Evolutionary conservation across 2,888 invertebrate species (phyloP).

Genomic region (Priocnemis perturbator): DNA sequence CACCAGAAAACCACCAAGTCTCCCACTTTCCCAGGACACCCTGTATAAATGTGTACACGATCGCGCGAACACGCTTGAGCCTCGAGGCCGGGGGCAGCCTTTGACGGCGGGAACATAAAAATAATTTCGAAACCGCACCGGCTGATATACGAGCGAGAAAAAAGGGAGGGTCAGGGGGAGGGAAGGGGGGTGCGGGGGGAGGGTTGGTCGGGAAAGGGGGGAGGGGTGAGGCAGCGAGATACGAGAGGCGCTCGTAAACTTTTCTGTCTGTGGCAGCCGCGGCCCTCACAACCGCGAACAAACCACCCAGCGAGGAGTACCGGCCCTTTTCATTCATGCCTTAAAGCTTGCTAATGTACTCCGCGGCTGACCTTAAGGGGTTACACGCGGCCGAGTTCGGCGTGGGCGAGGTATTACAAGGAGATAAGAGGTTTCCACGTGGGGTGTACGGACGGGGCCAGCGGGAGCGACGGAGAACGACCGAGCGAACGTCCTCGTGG

Average conservation of each 20-base stretch:
- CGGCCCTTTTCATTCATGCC: constrained; percentile 63
- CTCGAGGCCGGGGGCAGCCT: constrained; percentile 37
- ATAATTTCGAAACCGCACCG: constrained; percentile 71
- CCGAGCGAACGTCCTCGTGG: too few species aligned
- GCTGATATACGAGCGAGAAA: constrained; percentile 69
- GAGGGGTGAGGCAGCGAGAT: constrained; percentile 31
- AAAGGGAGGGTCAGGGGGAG: constrained; percentile 35
- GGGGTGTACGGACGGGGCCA: neutral
- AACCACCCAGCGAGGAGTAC: constrained; percentile 61
- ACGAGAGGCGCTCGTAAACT: constrained; percentile 69
- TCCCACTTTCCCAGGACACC: neutral
- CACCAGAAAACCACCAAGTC: too few species aligned
- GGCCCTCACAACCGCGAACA: constrained; percentile 69
- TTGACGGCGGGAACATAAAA: constrained; percentile 66
- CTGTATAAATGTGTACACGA: constrained; percentile 5
- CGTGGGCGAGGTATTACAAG: constrained; percentile 36
- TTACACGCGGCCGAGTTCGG: constrained; percentile 44
- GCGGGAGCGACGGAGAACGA: too few species aligned
- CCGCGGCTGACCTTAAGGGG: constrained; percentile 49
- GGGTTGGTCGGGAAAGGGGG: constrained; percentile 9
- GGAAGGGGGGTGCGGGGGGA: neutral
- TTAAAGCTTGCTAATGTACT: constrained; percentile 61
- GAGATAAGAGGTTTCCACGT: constrained; percentile 34
- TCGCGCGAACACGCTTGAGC: constrained; percentile 4
- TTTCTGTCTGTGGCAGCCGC: constrained; percentile 69